These are phyloP conservation scores for Falcaria lacertinaria DNA, from an alignment of 2,888 invertebrate genomes.

Conservation along the genomic window DNA sequence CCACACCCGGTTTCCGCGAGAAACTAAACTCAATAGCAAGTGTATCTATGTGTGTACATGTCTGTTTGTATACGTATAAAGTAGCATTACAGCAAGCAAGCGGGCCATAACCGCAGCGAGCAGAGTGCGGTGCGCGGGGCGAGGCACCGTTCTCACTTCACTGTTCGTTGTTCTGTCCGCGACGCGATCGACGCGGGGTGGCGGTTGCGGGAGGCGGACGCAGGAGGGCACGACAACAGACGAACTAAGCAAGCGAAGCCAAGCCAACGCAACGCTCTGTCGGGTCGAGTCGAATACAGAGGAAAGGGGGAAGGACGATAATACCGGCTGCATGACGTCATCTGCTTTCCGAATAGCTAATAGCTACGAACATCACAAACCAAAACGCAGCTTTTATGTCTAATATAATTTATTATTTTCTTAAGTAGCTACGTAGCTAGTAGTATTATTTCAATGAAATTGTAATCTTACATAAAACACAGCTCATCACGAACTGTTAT, in stretches of 20 bases:
- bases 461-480: too few species aligned
- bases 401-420: too few species aligned
- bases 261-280: conserved; percentile 18
- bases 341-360: conserved; percentile 68
- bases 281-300: too few species aligned
- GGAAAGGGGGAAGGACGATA: conserved; percentile 53
- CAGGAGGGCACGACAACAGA: conserved; percentile 11
- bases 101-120: conserved; percentile 15
- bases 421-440: too few species aligned
- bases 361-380: conserved; percentile 10
- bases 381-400: not conserved
- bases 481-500: too few species aligned
- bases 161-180: conserved; percentile 1
- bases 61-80: conserved; percentile 65
- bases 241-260: conserved; percentile 16
- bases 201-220: conserved; percentile 30
- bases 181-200: conserved; percentile 11
- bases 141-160: conserved; percentile 10
- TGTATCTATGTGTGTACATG: conserved; percentile 40
- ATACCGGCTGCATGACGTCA: conserved; percentile 71
- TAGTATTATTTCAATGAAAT: too few species aligned
- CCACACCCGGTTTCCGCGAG: conserved; percentile 78
- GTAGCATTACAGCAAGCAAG: conserved; percentile 31
- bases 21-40: conserved; percentile 66
- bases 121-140: conserved; percentile 22